Percentiles rank a stretch among this genome's conserved stretches.
phyloP scores from a whole-genome alignment of 2,113 vertebrate species.

The Takifugu flavidus region DNA sequence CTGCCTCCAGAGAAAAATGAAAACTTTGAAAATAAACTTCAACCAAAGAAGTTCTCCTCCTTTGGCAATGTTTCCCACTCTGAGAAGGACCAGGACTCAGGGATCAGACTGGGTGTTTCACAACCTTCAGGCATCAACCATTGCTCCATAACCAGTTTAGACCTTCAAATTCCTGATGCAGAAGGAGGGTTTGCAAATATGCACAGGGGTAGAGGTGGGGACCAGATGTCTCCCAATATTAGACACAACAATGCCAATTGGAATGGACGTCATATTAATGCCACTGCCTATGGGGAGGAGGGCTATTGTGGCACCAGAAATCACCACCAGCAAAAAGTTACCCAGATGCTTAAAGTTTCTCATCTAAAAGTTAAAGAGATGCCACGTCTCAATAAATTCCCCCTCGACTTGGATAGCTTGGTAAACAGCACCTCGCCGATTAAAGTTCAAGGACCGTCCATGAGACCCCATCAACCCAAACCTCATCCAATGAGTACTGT shows the following conservation, averaged over 20 bases:
- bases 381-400: slow-evolving; percentile 70
- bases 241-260: slow-evolving; percentile 48
- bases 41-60: slow-evolving; percentile 77
- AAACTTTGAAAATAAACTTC: slow-evolving; percentile 3
- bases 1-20: slow-evolving; percentile 25
- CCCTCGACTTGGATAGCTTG: slow-evolving; percentile 64
- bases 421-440: slow-evolving; percentile 32
- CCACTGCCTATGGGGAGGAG: slow-evolving; percentile 48
- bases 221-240: slow-evolving; percentile 45
- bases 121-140: slow-evolving; percentile 56
- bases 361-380: slow-evolving; percentile 57
- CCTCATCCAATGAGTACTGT: slow-evolving; percentile 13
- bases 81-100: slow-evolving; percentile 57
- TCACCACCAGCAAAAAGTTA: slow-evolving; percentile 15
- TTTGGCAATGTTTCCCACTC: slow-evolving; percentile 73
- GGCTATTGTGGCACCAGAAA: slow-evolving; percentile 43
- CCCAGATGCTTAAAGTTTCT: slow-evolving; percentile 7
- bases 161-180: slow-evolving; percentile 77
- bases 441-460: slow-evolving; percentile 14
- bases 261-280: slow-evolving; percentile 49
- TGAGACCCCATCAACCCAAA: slow-evolving; percentile 14
- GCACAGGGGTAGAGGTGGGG: slow-evolving; percentile 47
- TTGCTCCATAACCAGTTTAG: slow-evolving; percentile 73
- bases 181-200: slow-evolving; percentile 38
- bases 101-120: slow-evolving; percentile 27